These are phyloP conservation scores for Varroa destructor DNA, from an alignment of 1,140 invertebrate species.

Conservation along the genomic window DNA sequence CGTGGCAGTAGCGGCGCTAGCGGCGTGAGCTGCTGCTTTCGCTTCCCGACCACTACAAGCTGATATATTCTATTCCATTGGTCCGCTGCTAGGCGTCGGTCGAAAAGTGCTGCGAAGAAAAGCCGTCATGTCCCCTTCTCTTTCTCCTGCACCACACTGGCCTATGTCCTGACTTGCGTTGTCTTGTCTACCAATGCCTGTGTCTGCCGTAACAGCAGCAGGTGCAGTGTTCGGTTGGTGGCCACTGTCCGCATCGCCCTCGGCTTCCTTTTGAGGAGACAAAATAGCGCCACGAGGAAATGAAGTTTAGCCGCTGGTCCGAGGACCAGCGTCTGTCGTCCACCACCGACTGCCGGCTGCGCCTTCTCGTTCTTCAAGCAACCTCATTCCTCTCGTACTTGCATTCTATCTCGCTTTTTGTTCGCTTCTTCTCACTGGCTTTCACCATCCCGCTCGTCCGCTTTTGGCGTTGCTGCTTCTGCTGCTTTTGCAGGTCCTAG, in stretches of 20 bases:
- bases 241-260: constrained; percentile 16
- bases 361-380: too few relatives aligned
- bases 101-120: constrained; percentile 7
- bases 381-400: too few relatives aligned
- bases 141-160: too few relatives aligned
- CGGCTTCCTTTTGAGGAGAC: constrained; percentile 19
- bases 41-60: neutral
- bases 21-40: neutral
- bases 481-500: too few relatives aligned
- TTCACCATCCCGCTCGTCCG: too few relatives aligned
- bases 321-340: neutral
- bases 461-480: too few relatives aligned
- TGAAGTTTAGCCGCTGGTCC: constrained; percentile 26
- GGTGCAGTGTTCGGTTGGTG: too few relatives aligned
- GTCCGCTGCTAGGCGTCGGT: neutral
- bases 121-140: neutral
- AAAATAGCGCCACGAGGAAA: constrained; percentile 27
- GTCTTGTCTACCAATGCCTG: too few relatives aligned
- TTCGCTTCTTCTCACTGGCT: too few relatives aligned
- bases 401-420: too few relatives aligned
- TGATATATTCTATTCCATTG: constrained; percentile 29
- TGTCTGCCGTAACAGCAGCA: too few relatives aligned
- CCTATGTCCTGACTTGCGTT: too few relatives aligned
- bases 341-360: neutral
- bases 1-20: neutral